These are phyloP conservation scores for Apamea anceps DNA, from an alignment of 2,888 invertebrate genomes.

Conservation along the genomic window DNA sequence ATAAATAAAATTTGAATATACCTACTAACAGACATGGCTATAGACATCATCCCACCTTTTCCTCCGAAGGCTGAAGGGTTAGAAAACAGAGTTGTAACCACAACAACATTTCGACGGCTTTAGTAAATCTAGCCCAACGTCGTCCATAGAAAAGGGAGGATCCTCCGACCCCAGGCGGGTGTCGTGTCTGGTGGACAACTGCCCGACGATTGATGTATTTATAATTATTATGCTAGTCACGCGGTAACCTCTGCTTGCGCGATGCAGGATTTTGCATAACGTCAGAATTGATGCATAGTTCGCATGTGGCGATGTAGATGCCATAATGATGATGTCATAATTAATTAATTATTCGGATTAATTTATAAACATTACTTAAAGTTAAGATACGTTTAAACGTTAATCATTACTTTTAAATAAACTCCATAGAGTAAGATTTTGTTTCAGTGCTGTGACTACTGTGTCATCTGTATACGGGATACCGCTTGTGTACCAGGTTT, in stretches of 20 bases:
- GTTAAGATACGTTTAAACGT: background rate
- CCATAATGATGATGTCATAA: too few species aligned
- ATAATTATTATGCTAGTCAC: too few species aligned
- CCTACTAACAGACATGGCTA: background rate
- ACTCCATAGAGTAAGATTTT: background rate
- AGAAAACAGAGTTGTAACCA: background rate
- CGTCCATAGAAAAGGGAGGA: too few species aligned
- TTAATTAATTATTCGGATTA: background rate
- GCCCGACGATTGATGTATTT: too few species aligned
- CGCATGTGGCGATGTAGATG: too few species aligned
- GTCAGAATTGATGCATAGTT: too few species aligned
- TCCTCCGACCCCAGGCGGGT: too few species aligned
- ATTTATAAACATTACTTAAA: background rate
- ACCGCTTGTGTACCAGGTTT: constrained; percentile 78
- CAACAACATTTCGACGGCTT: too few species aligned
- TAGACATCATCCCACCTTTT: background rate
- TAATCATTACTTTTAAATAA: background rate
- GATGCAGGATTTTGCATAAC: too few species aligned
- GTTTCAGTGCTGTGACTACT: constrained; percentile 72
- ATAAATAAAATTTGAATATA: too few species aligned
- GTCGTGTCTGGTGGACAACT: too few species aligned
- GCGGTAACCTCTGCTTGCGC: too few species aligned
- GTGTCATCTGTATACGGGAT: constrained; percentile 78
- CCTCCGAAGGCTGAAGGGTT: background rate
- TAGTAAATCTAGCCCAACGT: background rate